Evolutionary conservation across 2,888 invertebrate genomes (phyloP).

Genomic region (Meteorus colon): DNA sequence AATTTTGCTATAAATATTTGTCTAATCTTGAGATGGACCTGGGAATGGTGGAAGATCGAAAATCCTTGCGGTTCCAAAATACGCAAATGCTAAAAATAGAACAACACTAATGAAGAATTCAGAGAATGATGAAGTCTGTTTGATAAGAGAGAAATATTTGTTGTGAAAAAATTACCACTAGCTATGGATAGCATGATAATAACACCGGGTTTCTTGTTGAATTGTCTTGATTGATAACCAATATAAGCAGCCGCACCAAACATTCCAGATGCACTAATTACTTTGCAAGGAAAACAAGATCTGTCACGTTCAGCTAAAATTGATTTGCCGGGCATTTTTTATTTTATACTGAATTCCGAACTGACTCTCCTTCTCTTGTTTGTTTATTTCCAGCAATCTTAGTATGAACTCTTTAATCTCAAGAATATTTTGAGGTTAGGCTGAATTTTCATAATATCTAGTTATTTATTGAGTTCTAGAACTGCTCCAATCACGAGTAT

Average conservation of each 20-base stretch:
- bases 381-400: too few relatives aligned
- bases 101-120: constrained; percentile 13
- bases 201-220: constrained; percentile 74
- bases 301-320: constrained; percentile 72
- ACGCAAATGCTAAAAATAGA: constrained; percentile 76
- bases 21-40: constrained; percentile 40
- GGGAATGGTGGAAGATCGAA: constrained; percentile 73
- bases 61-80: constrained; percentile 78
- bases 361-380: too few relatives aligned
- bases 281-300: constrained; percentile 78
- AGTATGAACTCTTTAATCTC: too few relatives aligned
- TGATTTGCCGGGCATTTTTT: constrained; percentile 54
- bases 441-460: neutral
- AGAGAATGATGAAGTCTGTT: constrained; percentile 15
- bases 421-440: neutral
- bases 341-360: neutral
- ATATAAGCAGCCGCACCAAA: constrained; percentile 79
- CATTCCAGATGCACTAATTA: constrained; percentile 78
- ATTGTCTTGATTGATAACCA: constrained; percentile 76
- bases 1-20: neutral
- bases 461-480: too few relatives aligned
- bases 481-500: too few relatives aligned
- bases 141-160: constrained; percentile 27
- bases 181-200: constrained; percentile 74
- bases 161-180: constrained; percentile 71